These are phyloP conservation scores for Ips typographus DNA, from an alignment of 1,140 invertebrate genomes.

Conservation along the genomic window DNA sequence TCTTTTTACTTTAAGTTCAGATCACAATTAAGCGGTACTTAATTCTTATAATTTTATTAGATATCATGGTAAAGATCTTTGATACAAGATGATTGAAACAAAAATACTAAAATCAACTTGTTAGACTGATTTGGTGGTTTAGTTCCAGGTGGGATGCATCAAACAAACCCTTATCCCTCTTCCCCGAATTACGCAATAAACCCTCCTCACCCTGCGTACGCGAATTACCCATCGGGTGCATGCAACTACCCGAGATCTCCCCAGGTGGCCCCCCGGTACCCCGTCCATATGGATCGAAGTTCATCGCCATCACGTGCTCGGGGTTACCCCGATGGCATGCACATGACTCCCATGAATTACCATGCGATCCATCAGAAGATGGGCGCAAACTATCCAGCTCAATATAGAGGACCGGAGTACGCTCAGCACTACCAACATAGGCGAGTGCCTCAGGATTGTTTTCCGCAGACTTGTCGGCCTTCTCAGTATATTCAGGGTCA, in stretches of 20 bases:
- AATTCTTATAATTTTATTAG: no score
- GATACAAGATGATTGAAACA: not conserved
- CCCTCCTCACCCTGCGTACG: constrained; percentile 30
- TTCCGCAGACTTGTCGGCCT: constrained; percentile 25
- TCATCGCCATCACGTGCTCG: constrained; percentile 37
- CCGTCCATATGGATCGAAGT: constrained; percentile 37
- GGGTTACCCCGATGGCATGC: constrained; percentile 34
- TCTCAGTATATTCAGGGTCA: constrained; percentile 27
- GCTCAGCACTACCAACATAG: constrained; percentile 50
- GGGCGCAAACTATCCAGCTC: constrained; percentile 35
- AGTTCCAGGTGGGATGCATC: constrained; percentile 27
- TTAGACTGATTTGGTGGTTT: not conserved
- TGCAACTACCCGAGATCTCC: constrained; percentile 39
- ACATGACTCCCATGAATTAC: constrained; percentile 35
- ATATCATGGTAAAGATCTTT: no score
- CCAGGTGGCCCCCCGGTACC: constrained; percentile 32
- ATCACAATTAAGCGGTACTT: no score
- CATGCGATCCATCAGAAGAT: constrained; percentile 38
- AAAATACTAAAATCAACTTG: not conserved
- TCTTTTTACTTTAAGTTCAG: no score
- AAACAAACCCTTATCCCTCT: constrained; percentile 21
- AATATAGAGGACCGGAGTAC: constrained; percentile 44
- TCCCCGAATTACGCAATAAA: constrained; percentile 31
- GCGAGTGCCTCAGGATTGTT: constrained; percentile 40
- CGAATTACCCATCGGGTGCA: constrained; percentile 32